phyloP scores from a whole-genome alignment of 2,888 invertebrate species.

The Lithodes maja region DNA sequence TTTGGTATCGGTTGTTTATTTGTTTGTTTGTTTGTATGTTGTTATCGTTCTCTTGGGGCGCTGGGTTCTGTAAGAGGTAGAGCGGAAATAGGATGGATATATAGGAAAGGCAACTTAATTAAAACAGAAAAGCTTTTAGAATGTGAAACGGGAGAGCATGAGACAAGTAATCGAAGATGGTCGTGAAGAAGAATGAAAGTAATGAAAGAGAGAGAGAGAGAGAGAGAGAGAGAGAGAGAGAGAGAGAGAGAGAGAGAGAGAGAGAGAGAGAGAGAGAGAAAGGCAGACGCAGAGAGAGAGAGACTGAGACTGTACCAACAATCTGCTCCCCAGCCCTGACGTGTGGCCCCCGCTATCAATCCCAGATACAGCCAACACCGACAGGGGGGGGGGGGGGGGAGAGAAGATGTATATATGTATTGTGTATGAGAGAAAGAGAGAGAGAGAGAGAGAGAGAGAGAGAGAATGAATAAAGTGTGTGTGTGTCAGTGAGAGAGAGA shows the following conservation, averaged over 20 bases:
- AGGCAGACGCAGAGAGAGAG: not conserved
- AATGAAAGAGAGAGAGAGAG: not conserved
- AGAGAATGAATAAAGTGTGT: not conserved
- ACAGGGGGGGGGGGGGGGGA: not conserved
- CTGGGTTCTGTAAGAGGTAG: not conserved
- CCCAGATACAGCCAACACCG: not conserved
- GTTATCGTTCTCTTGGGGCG: not conserved
- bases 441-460: not conserved
- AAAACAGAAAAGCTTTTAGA: not conserved
- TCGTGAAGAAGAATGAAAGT: not conserved
- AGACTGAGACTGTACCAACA: not conserved
- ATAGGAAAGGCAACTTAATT: not conserved
- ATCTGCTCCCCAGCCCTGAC: too few species aligned
- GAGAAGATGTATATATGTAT: not conserved
- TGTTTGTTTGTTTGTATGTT: too few species aligned
- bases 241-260: not conserved
- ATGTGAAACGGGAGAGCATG: too few species aligned
- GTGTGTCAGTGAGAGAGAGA: not conserved
- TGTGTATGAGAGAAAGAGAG: not conserved
- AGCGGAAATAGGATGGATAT: not conserved
- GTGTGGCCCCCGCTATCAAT: too few species aligned
- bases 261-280: not conserved
- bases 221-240: slow-evolving; percentile 1
- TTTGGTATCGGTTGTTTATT: too few species aligned
- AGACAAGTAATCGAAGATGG: too few species aligned